Base-by-base conservation (phyloP, 2,888 invertebrate genomes). In the Thelaira solivaga region DNA sequence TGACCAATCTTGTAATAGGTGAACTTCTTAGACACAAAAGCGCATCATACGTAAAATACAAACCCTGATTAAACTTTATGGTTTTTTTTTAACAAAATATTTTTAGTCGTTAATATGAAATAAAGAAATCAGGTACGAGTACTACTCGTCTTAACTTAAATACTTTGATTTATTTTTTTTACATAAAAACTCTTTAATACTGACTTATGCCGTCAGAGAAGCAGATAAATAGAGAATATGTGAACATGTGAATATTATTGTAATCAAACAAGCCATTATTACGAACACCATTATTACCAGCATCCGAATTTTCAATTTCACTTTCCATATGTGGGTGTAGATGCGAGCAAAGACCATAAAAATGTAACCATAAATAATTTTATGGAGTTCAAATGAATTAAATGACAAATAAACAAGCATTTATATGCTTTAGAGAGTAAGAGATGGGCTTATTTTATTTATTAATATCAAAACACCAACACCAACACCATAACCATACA, bases 41-140 rank as follows among this genome's bases (percentile, higher is more conserved):
- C 34, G 6, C 16, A 47, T 13, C 4, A 5, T 24, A 39, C 16
- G 18, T 11, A 39, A 64, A 34, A 45, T 36, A 55, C 47, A 34
- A 64, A 57, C 55, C 34, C 57, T 51, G 64, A 64, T 76, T 57
- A 51, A 43, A 51, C 57, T 26, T 16, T 43, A 61, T 76, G 76
- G 51, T 51, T 69, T n/a, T n/a, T n/a, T n/a, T n/a, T n/a, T n/a
- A n/a, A n/a, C n/a, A n/a, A n/a, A n/a, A n/a, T n/a, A n/a, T n/a
- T n/a, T n/a, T n/a, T n/a, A n/a, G n/a, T n/a, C n/a, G n/a, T n/a
- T n/a, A n/a, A n/a, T n/a, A n/a, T n/a, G n/a, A n/a, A n/a, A n/a
- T n/a, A n/a, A n/a, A n/a, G n/a, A n/a, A n/a, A n/a, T n/a, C n/a
- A n/a, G n/a, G n/a, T n/a, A n/a, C n/a, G n/a, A n/a, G n/a, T n/a